Percentiles rank a stretch among this genome's conserved stretches.
These are phyloP conservation scores for Drosophila orosa DNA, from an alignment of 1,140 invertebrate genomes.

Conservation along the genomic window DNA sequence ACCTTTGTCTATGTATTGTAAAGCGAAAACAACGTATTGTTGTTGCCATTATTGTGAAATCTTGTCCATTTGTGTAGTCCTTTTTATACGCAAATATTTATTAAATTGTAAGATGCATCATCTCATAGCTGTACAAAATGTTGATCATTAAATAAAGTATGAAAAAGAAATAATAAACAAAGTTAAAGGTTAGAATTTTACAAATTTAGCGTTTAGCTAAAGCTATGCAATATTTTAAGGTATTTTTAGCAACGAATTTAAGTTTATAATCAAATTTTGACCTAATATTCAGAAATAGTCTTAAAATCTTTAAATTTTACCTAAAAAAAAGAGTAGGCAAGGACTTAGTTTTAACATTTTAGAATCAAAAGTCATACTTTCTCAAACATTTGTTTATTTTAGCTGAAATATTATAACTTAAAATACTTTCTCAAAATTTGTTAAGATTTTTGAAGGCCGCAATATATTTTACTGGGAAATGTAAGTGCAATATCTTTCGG, in stretches of 20 bases:
- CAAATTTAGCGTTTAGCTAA: not conserved
- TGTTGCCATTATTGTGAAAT: constrained; percentile 59
- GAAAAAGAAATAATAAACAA: constrained; percentile 35
- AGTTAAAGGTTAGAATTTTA: not conserved
- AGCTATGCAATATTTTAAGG: rapidly evolving
- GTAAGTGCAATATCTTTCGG: not conserved
- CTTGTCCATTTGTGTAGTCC: constrained; percentile 59
- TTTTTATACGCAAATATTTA: constrained; percentile 51
- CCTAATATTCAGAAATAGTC: not conserved
- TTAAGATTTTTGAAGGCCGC: not conserved
- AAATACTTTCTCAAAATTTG: not conserved
- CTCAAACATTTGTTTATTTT: not conserved
- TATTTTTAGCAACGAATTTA: not conserved
- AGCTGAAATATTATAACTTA: no score
- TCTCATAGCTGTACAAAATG: constrained; percentile 57
- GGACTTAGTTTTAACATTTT: not conserved
- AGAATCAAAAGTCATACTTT: not conserved
- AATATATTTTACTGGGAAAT: not conserved
- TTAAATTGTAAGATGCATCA: constrained; percentile 55
- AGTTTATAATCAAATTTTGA: not conserved
- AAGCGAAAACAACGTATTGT: not conserved
- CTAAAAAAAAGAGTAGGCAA: not conserved
- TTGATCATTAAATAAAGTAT: constrained; percentile 36
- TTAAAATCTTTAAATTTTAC: not conserved
- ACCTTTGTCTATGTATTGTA: constrained; percentile 87